Evolutionary conservation across 2,113 vertebrate species (phyloP).

Genomic region (Collichthys lucidus): DNA sequence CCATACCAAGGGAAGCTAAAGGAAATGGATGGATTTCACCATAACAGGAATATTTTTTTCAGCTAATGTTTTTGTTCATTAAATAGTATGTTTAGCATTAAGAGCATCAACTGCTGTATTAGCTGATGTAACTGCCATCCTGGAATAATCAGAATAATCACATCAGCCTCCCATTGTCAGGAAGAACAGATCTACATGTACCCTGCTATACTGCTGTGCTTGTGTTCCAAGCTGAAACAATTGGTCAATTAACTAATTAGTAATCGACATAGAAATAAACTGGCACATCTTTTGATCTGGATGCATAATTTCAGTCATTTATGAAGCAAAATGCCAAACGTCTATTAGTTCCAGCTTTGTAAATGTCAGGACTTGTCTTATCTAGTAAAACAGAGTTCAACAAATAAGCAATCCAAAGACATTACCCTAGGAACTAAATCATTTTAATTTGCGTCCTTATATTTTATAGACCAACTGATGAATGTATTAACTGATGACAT

Average conservation of each 20-base stretch:
- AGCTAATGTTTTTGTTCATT: neutral
- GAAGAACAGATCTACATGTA: constrained; percentile 12
- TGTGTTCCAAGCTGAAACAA: neutral
- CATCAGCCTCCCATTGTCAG: constrained; percentile 2
- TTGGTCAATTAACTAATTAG: constrained; percentile 10
- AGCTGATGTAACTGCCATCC: neutral
- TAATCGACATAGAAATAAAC: constrained; percentile 3
- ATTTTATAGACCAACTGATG: neutral
- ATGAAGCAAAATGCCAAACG: constrained; percentile 3
- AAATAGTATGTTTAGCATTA: neutral
- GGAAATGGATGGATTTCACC: too few species aligned
- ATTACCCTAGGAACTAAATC: neutral
- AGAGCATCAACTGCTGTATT: neutral
- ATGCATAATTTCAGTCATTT: neutral
- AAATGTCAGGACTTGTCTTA: constrained; percentile 3
- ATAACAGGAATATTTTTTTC: neutral
- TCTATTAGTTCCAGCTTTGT: neutral
- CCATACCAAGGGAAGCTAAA: neutral
- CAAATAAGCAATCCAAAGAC: neutral
- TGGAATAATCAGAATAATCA: neutral
- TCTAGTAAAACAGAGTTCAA: neutral
- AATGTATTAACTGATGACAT: neutral
- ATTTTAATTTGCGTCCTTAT: neutral
- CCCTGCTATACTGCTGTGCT: neutral
- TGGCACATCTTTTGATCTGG: neutral